Conservation (phyloP, 2,888 invertebrate genomes). For the Lochmaea crataegi region DNA sequence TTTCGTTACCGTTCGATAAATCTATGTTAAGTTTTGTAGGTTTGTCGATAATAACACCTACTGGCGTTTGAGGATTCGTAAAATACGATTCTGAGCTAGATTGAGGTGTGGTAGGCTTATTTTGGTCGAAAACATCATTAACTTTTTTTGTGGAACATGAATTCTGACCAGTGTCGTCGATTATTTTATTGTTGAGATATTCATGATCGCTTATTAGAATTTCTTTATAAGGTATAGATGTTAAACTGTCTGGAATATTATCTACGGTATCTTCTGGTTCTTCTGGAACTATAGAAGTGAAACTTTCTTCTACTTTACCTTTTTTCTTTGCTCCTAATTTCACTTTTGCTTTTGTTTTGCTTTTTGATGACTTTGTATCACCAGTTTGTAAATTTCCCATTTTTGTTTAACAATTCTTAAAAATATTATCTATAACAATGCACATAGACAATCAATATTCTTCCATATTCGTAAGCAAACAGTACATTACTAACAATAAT, state of each 20-base stretch:
- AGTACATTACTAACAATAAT: constrained; percentile 13
- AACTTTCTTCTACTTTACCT: constrained; percentile 58
- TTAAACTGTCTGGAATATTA: constrained; percentile 40
- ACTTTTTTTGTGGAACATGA: constrained; percentile 25
- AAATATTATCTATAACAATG: constrained; percentile 4
- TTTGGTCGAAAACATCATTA: constrained; percentile 46
- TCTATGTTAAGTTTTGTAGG: constrained; percentile 53
- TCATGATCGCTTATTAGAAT: not conserved
- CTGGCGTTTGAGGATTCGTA: constrained; percentile 76
- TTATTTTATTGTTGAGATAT: not conserved
- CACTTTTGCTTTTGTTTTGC: constrained; percentile 70
- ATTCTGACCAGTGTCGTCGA: constrained; percentile 30
- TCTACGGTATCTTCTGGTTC: constrained; percentile 36
- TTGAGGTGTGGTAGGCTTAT: constrained; percentile 66
- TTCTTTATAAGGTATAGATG: constrained; percentile 34
- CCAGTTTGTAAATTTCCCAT: constrained; percentile 37
- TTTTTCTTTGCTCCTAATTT: constrained; percentile 65
- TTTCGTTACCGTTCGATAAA: constrained; percentile 48
- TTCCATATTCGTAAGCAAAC: constrained; percentile 10
- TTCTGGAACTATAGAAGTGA: constrained; percentile 56
- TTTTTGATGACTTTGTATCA: constrained; percentile 62
- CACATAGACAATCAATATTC: not conserved
- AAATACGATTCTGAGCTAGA: constrained; percentile 81
- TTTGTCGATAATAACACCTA: constrained; percentile 70
- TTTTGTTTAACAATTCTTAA: constrained; percentile 3